phyloP scores from a whole-genome alignment of 2,797 vertebrate species.

The Micrastur ruficollis region DNA sequence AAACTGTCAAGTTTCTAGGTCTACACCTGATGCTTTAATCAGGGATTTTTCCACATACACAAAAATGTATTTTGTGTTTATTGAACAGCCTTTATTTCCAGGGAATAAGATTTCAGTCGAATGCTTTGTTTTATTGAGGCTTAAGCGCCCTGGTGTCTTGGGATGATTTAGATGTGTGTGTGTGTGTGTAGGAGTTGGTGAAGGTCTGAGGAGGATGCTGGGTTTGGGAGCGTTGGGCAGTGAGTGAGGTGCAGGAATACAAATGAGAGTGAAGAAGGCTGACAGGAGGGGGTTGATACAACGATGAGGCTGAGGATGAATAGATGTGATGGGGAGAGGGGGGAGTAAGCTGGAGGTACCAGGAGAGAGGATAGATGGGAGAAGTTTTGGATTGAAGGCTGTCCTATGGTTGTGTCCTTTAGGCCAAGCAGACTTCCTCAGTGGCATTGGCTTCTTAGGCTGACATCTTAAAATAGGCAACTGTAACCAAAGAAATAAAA shows the following conservation, averaged over 20 bases:
- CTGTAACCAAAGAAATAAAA: neutral
- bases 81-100: neutral
- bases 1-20: neutral
- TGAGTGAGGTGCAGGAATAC: neutral
- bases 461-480: neutral
- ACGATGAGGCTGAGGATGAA: neutral
- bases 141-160: neutral
- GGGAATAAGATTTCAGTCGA: neutral
- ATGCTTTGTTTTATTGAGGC: neutral
- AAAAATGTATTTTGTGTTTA: neutral
- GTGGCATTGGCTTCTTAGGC: neutral
- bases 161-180: neutral
- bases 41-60: neutral
- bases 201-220: neutral
- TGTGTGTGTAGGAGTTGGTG: neutral
- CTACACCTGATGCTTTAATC: neutral
- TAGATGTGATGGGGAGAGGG: neutral
- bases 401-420: neutral
- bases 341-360: neutral
- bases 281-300: rapidly evolving
- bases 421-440: neutral
- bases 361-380: neutral
- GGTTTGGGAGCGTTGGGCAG: neutral
- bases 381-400: neutral
- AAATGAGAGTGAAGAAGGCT: neutral